Conservation (phyloP, 2,888 invertebrate genomes). For the Eupithecia subfuscata region DNA sequence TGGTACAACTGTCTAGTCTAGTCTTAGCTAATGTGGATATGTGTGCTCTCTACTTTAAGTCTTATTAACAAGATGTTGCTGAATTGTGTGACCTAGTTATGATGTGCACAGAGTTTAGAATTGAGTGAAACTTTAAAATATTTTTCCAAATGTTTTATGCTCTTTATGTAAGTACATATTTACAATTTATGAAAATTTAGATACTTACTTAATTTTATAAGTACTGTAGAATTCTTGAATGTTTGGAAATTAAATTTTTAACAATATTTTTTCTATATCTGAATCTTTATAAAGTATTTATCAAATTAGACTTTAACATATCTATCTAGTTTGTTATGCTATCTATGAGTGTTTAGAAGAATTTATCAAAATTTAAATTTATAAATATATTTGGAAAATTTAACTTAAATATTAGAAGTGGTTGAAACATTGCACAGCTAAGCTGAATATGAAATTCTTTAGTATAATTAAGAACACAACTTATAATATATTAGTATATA, state of each 20-base stretch:
- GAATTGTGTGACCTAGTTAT: conserved; percentile 12
- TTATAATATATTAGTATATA: too few species aligned
- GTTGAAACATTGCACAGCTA: conserved; percentile 22
- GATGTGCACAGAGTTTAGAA: conserved; percentile 2
- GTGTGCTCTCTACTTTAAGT: conserved; percentile 57
- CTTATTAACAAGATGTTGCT: conserved; percentile 28
- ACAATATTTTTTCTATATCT: not conserved
- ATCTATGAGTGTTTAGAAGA: conserved; percentile 27
- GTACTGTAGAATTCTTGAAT: conserved; percentile 4
- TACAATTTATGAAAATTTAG: not conserved
- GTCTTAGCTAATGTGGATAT: conserved; percentile 71
- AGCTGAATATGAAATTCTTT: conserved; percentile 22
- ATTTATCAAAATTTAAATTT: conserved; percentile 26
- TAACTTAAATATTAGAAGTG: conserved; percentile 6
- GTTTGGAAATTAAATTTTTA: conserved; percentile 19
- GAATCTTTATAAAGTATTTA: not conserved
- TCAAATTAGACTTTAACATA: conserved; percentile 24
- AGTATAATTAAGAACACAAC: too few species aligned
- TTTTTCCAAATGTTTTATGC: not conserved
- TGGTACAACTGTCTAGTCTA: conserved; percentile 41
- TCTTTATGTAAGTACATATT: not conserved
- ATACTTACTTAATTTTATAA: not conserved
- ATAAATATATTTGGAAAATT: conserved; percentile 10
- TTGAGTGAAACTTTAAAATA: not conserved
- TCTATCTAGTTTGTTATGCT: conserved; percentile 19